phyloP scores from a whole-genome alignment of 2,113 vertebrate genomes.

The Myrmophylax atrothorax region DNA sequence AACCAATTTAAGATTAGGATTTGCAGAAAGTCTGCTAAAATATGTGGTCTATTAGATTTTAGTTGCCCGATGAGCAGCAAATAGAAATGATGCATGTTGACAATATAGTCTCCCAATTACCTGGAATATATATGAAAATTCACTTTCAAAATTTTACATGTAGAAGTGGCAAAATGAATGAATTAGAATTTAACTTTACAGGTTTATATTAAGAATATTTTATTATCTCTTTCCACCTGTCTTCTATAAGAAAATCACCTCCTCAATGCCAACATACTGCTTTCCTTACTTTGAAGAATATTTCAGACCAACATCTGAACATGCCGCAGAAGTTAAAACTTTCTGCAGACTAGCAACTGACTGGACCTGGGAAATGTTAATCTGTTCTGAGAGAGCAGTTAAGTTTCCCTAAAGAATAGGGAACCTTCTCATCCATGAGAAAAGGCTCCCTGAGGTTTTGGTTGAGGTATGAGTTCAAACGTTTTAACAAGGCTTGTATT shows the following conservation, averaged over 20 bases:
- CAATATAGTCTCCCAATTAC: neutral
- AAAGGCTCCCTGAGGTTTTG: neutral
- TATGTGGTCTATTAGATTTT: neutral
- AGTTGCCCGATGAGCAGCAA: neutral
- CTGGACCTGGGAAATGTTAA: neutral
- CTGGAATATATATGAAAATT: neutral
- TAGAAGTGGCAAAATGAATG: neutral
- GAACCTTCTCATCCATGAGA: neutral
- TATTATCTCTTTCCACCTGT: neutral
- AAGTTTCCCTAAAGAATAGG: constrained; percentile 35
- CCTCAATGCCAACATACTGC: neutral
- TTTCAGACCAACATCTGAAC: neutral
- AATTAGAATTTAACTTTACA: neutral
- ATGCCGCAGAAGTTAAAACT: neutral
- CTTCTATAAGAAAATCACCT: neutral
- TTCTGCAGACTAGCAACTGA: neutral
- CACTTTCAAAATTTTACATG: neutral
- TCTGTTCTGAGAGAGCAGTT: neutral
- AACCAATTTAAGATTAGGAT: neutral
- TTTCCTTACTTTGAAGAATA: neutral
- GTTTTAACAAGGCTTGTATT: neutral
- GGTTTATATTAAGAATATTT: neutral
- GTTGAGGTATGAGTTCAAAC: neutral
- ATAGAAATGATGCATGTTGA: neutral
- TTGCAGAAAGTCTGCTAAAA: neutral